Conservation (phyloP, 2,888 invertebrate species). For the Marasmarcha lunaedactyla region DNA sequence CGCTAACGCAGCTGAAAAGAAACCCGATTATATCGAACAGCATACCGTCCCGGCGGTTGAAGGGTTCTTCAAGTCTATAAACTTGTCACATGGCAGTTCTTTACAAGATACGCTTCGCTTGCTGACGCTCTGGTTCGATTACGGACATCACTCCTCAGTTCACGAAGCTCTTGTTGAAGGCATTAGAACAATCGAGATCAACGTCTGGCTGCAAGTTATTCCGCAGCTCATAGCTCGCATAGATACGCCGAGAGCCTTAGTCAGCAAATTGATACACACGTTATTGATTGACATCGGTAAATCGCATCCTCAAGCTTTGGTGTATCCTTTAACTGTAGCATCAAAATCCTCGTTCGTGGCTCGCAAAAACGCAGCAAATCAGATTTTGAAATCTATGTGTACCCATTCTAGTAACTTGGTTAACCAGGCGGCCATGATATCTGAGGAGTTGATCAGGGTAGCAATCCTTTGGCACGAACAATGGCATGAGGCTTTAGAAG, state of each 20-base stretch:
- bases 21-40: constrained; percentile 73
- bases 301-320: constrained; percentile 96
- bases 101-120: constrained; percentile 96
- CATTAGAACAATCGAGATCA: constrained; percentile 92
- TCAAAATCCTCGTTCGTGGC: constrained; percentile 91
- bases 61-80: constrained; percentile 96
- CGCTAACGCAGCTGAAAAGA: constrained; percentile 25
- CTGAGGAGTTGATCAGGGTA: constrained; percentile 96
- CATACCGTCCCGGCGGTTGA: constrained; percentile 95
- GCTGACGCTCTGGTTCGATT: constrained; percentile 97
- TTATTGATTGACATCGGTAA: constrained; percentile 97
- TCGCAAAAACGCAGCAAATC: constrained; percentile 91
- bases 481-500: constrained; percentile 98
- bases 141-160: constrained; percentile 93
- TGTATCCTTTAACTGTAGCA: constrained; percentile 97
- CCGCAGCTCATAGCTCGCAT: constrained; percentile 98
- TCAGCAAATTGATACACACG: constrained; percentile 92
- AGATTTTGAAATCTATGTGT: constrained; percentile 94
- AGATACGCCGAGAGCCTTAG: constrained; percentile 90
- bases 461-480: constrained; percentile 99
- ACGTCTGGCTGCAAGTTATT: constrained; percentile 99
- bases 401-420: constrained; percentile 94
- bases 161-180: constrained; percentile 94
- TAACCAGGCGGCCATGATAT: constrained; percentile 95
- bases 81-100: constrained; percentile 91